Percentiles rank a stretch among this genome's conserved stretches.
Conservation (phyloP, 2,888 invertebrate genomes). For the Calameuta pallipes region DNA sequence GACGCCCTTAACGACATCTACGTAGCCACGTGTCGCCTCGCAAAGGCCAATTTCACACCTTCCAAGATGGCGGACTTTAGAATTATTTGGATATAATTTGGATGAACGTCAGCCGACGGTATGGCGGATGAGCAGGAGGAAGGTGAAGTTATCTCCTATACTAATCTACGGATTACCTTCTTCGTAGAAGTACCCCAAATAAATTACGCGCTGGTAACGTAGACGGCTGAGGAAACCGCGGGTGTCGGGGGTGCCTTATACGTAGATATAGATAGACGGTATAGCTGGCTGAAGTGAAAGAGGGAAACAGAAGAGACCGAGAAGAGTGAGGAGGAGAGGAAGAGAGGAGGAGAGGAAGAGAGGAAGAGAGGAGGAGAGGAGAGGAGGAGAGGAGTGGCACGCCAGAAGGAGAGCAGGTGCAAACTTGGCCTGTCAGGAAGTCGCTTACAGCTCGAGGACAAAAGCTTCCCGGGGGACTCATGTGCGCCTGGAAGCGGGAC, state of each 20-base stretch:
- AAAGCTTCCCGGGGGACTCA: conserved; percentile 64
- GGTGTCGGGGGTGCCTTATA: not conserved
- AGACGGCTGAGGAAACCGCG: conserved; percentile 29
- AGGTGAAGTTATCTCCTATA: conserved; percentile 24
- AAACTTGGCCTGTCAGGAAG: conserved; percentile 66
- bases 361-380: no score
- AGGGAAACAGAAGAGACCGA: conserved; percentile 15
- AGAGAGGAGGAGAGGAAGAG: conserved; percentile 28
- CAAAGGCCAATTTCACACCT: no score
- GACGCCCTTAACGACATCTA: no score
- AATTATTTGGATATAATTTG: conserved; percentile 41
- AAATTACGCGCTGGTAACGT: conserved; percentile 50
- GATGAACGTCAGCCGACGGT: conserved; percentile 12
- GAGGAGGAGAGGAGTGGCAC: conserved; percentile 29
- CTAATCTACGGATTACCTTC: conserved; percentile 44
- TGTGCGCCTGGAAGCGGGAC: conserved; percentile 44
- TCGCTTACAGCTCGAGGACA: conserved; percentile 66
- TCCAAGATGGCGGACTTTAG: conserved; percentile 1
- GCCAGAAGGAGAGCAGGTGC: conserved; percentile 62
- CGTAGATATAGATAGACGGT: conserved; percentile 16
- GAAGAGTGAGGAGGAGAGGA: conserved; percentile 18
- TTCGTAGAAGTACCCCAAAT: conserved; percentile 40
- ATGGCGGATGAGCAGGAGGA: not conserved
- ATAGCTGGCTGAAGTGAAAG: conserved; percentile 10
- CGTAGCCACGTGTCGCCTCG: no score